Evolutionary conservation across 1,140 invertebrate species (phyloP).

Genomic region (Lepidurus packardi): DNA sequence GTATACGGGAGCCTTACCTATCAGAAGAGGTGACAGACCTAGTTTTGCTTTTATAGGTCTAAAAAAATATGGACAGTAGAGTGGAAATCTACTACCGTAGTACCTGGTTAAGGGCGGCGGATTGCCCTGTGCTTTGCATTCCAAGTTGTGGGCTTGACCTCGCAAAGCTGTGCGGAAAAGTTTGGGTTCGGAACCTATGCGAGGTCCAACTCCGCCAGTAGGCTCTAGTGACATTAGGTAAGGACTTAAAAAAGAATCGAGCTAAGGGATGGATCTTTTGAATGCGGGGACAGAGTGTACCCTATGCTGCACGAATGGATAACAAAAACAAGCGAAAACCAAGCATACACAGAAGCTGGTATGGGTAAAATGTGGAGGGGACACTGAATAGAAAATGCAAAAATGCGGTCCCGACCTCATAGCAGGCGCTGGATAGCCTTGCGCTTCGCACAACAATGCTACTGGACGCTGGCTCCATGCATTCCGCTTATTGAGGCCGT

Average conservation of each 20-base stretch:
- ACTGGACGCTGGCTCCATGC: constrained; percentile 29
- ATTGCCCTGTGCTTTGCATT: constrained; percentile 29
- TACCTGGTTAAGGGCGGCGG: constrained; percentile 35
- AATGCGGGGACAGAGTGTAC: background rate
- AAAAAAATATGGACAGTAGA: background rate
- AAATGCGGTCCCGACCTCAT: constrained; percentile 44
- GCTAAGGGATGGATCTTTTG: background rate
- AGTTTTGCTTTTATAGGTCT: no score
- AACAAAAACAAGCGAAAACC: constrained; percentile 7
- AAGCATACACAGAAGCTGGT: background rate
- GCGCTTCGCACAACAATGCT: constrained; percentile 57
- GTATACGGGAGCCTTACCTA: no score
- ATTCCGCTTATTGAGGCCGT: constrained; percentile 32
- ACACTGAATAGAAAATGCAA: constrained; percentile 21
- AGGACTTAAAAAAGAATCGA: background rate
- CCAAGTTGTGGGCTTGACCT: constrained; percentile 2
- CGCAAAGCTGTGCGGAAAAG: constrained; percentile 25
- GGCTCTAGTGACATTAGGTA: constrained; percentile 11
- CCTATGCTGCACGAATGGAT: background rate
- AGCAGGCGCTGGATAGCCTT: constrained; percentile 54
- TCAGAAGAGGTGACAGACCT: no score
- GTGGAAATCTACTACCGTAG: background rate
- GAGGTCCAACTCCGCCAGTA: constrained; percentile 26
- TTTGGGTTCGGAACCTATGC: constrained; percentile 25
- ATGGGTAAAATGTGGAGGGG: background rate